Base-by-base conservation (phyloP, 2,797 vertebrate species). In the Vipera ursinii region DNA sequence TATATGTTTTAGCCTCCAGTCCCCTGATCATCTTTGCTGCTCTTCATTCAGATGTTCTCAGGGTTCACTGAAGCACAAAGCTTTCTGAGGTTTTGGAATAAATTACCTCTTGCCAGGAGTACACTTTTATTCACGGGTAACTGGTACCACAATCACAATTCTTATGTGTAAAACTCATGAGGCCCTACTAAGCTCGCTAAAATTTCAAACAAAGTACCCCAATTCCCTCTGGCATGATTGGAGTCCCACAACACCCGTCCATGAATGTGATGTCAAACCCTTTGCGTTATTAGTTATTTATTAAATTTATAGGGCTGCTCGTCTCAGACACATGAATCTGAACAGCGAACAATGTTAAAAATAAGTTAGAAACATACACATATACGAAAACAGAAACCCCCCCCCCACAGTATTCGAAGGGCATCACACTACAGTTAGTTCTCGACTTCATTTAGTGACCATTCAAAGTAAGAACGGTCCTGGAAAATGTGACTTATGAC, bases 91-190 rank as follows among this genome's bases (percentile, higher is more conserved):
- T 96, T 97, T 97, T 96, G 97, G 97, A 98, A 98, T 98, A 98
- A 98, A 98, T 98, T 97, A 98, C 96, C 96, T 93, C 94, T 97
- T 97, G 96, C 96, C 93, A 96, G 96, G 94, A 96, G 96, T 91
- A 95, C 95, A 96, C 95, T 96, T 91, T 97, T 97, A 96, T 97
- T 97, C 96, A 95, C 91, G 95, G 95, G 97, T 97, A 97, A 96
- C 0, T 15, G 95, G 92, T 96, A 93, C 86, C 96, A 95, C 95
- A 97, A 95, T 94, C 92, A 0, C 0, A 96, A 93, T 96, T 78
- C 89, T 97, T 89, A 97, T 93, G 96, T 97, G 91, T 96, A 97
- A 98, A 97, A 97, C 95, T 95, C 96, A 94, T 73, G 91, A 96
- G 97, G 97, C 95, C 95, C 94, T 95, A 95, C 91, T 94, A 93